Conservation (phyloP, 2,797 vertebrate species). For the Eidolon dupreanum region DNA sequence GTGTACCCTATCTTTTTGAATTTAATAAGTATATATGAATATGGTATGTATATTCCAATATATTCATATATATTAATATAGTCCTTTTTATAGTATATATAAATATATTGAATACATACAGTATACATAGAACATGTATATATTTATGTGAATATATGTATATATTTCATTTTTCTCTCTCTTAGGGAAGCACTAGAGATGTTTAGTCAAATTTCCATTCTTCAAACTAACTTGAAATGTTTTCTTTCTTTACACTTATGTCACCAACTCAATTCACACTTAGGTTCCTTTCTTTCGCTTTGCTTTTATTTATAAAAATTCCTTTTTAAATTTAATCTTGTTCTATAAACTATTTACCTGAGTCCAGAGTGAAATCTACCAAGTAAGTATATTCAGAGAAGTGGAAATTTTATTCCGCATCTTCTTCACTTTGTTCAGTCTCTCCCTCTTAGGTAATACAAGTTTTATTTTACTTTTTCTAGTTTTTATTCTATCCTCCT, state of each 20-base stretch:
- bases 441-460: neutral
- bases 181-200: neutral
- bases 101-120: neutral
- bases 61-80: neutral
- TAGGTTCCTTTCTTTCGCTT: conserved; percentile 22
- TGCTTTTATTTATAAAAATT: conserved; percentile 26
- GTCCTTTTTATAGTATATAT: neutral
- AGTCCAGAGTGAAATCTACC: neutral
- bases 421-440: neutral
- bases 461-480: neutral
- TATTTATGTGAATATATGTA: neutral
- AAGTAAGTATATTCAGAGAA: neutral
- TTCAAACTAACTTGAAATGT: conserved; percentile 4
- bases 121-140: neutral
- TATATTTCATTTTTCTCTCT: neutral
- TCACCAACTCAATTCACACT: neutral
- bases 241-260: neutral
- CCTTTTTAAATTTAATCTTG: neutral
- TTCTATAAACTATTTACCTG: neutral
- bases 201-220: conserved; percentile 13
- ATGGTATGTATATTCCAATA: neutral
- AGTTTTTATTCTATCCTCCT: neutral
- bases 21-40: neutral
- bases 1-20: neutral
- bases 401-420: neutral